Percentiles rank a stretch among this genome's conserved stretches.
These are phyloP conservation scores for Suillia variegata DNA, from an alignment of 2,888 invertebrate species.

Conservation along the genomic window DNA sequence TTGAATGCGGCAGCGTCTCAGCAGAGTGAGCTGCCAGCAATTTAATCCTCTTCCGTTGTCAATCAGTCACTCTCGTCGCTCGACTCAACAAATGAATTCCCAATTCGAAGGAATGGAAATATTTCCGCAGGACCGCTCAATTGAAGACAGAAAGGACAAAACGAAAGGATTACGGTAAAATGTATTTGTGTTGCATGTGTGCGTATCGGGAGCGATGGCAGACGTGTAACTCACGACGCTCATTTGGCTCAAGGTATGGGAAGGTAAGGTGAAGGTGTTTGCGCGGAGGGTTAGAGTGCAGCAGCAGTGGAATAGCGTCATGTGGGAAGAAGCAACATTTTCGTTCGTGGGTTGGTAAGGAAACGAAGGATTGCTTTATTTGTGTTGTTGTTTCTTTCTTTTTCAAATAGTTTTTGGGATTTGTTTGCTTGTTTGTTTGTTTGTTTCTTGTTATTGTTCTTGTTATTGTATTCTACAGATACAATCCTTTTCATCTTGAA, in stretches of 20 bases:
- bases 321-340: neutral
- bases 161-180: constrained; percentile 51
- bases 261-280: neutral
- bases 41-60: constrained; percentile 40
- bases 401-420: too few relatives aligned
- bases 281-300: neutral
- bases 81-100: neutral
- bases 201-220: neutral
- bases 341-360: neutral
- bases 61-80: constrained; percentile 27
- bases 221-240: neutral
- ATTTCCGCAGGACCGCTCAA: constrained; percentile 36
- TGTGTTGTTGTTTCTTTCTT: neutral
- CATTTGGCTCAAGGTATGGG: neutral
- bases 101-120: constrained; percentile 47
- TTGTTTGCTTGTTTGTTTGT: neutral
- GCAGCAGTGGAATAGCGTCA: neutral
- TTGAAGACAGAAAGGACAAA: neutral
- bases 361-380: neutral
- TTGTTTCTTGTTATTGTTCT: neutral
- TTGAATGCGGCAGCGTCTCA: constrained; percentile 6
- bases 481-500: constrained; percentile 7
- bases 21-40: constrained; percentile 28
- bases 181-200: constrained; percentile 20
- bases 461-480: neutral